Percentiles rank a stretch among this genome's conserved stretches.
Evolutionary conservation across 37 sponge, comb jelly and placozoan species (phyloP).

Genomic region (Petrosia ficiformis): DNA sequence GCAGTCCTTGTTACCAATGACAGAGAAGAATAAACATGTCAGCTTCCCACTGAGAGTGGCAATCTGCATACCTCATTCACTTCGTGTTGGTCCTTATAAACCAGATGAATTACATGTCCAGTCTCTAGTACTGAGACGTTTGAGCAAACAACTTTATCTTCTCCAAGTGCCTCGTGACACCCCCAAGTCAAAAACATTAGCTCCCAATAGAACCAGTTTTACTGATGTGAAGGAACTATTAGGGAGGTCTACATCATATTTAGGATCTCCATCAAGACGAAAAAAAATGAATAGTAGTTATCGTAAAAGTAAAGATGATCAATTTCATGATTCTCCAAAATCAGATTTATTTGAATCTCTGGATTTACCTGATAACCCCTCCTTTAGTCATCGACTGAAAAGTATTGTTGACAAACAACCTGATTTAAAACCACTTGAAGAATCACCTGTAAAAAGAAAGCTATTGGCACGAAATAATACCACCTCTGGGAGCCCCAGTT

Average conservation of each 20-base stretch:
- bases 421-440: no score
- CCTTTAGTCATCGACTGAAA: no score
- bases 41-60: constrained; percentile 10
- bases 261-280: background rate
- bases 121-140: background rate
- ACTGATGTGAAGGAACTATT: background rate
- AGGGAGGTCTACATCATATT: background rate
- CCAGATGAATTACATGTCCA: background rate
- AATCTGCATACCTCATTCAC: constrained; percentile 26
- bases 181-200: background rate
- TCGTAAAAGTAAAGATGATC: background rate
- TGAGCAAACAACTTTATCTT: no score
- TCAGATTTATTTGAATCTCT: background rate
- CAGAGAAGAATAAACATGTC: background rate
- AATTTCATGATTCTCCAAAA: background rate
- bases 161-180: background rate
- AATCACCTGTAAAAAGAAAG: background rate
- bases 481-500: background rate
- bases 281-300: background rate
- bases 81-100: constrained; percentile 14
- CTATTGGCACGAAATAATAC: background rate
- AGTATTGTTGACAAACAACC: background rate
- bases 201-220: background rate
- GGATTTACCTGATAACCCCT: background rate
- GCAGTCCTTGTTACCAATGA: constrained; percentile 22